Evolutionary conservation across 2,888 invertebrate genomes (phyloP), one percentile per base, ranked within the genome.

Genomic region (Ashinkailepas kermadecensis): DNA sequence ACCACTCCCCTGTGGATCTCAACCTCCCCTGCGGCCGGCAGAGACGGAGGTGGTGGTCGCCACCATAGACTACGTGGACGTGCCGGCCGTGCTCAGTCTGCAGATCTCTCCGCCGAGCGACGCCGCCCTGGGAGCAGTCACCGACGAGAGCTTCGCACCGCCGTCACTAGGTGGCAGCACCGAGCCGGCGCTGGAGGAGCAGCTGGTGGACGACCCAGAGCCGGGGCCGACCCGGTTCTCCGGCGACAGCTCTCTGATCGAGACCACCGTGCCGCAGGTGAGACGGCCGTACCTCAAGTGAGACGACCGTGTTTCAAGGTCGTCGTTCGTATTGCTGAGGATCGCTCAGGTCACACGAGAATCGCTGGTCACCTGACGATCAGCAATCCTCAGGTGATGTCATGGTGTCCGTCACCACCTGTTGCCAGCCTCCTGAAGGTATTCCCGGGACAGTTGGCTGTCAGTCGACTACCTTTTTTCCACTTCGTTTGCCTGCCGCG

Each of bases 151-250:
- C 54, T 74, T 74, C 56, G 56, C 74, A 11, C 21, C 74, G 74
- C 56, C 74, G 74, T 56, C 74, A 56, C 70, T 70, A 54, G 70
- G 70, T 7, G 65, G 70, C 70, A 8, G 54, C 59, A 59, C 12
- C 59, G 11, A 9, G 56, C 18, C 10, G 54, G 54, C 70, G 70
- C 70, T 39, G 39, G 65, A 65, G 65, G 65, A 13, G 10, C 54
- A 74, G 74, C 8, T 56, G 74, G 39, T 54, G 21, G 74, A 74
- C 74, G 74, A 74, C 21, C 74, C 74, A 56, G 70, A 70, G 4
- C 18, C 70, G 18, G 13, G 74, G 9, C 74, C 74, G 21, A 74
- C 74, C 21, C 74, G 74, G 21, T 74, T 74, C 74, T 74, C 74
- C 9, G 74, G 56, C 54, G 18, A 54, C 3, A 11, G 15, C 15